phyloP scores from a whole-genome alignment of 1,140 invertebrate species.

The Antheraea pernyi region DNA sequence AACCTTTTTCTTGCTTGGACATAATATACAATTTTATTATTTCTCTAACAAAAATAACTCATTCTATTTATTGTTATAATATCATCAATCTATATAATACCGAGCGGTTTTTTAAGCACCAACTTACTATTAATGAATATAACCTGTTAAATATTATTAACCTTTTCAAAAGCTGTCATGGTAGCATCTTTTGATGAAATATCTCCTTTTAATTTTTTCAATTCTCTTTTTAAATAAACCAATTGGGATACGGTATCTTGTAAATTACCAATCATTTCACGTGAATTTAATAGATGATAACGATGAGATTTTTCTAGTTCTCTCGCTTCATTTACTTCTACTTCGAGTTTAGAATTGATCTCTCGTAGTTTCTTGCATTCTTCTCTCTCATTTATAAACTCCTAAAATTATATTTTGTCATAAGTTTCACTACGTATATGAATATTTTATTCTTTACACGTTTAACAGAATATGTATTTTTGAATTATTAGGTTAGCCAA shows the following conservation, averaged over 20 bases:
- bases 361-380: constrained; percentile 55
- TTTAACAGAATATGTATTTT: no score
- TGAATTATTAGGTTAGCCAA: no score
- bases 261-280: constrained; percentile 71
- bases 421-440: no score
- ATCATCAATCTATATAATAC: no score
- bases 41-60: no score
- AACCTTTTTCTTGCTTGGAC: no score
- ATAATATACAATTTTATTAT: no score
- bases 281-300: constrained; percentile 55
- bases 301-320: constrained; percentile 67
- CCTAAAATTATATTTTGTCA: constrained; percentile 39
- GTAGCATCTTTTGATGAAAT: constrained; percentile 47
- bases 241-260: constrained; percentile 71
- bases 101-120: no score
- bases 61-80: no score
- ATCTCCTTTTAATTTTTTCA: constrained; percentile 65
- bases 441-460: no score
- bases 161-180: constrained; percentile 56
- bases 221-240: constrained; percentile 66
- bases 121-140: no score
- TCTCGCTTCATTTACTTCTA: constrained; percentile 53
- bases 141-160: no score
- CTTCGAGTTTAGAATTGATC: constrained; percentile 54
- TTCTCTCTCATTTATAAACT: constrained; percentile 50